These are phyloP conservation scores for Centrocercus urophasianus DNA, from an alignment of 2,113 vertebrate genomes.

Conservation along the genomic window DNA sequence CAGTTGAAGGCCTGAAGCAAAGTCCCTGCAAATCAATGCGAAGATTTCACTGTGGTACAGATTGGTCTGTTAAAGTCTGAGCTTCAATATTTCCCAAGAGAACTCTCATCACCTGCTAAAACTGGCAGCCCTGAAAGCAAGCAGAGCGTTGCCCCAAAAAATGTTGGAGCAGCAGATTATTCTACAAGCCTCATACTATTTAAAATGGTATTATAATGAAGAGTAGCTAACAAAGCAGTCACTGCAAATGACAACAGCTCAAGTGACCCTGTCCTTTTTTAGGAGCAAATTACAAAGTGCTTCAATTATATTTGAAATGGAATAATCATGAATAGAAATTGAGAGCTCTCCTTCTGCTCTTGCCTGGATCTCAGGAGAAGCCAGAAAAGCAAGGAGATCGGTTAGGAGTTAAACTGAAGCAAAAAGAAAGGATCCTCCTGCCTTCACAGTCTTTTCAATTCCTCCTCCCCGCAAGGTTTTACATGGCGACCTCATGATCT, in stretches of 20 bases:
- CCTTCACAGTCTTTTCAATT: background rate
- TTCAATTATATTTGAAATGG: background rate
- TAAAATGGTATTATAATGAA: background rate
- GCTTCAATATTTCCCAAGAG: background rate
- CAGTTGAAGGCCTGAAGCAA: background rate
- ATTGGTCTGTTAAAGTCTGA: background rate
- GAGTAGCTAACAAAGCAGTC: background rate
- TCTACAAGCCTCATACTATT: background rate
- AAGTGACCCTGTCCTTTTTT: background rate
- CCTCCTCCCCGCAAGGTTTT: background rate
- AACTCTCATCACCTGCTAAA: background rate
- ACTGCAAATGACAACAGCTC: background rate
- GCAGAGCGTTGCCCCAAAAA: background rate
- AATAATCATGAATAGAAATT: background rate
- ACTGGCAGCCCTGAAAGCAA: background rate
- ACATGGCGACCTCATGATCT: background rate
- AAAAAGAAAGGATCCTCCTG: background rate
- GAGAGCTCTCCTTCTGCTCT: background rate
- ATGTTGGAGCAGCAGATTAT: background rate
- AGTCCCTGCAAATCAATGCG: background rate
- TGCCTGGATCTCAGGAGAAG: background rate
- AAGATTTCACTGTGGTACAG: background rate
- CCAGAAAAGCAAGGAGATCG: background rate
- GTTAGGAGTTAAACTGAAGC: background rate
- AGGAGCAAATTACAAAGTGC: constrained; percentile 1